Base-by-base conservation (phyloP, 37 sponge, comb jelly and placozoan genomes). In the Mnemiopsis leidyi region DNA sequence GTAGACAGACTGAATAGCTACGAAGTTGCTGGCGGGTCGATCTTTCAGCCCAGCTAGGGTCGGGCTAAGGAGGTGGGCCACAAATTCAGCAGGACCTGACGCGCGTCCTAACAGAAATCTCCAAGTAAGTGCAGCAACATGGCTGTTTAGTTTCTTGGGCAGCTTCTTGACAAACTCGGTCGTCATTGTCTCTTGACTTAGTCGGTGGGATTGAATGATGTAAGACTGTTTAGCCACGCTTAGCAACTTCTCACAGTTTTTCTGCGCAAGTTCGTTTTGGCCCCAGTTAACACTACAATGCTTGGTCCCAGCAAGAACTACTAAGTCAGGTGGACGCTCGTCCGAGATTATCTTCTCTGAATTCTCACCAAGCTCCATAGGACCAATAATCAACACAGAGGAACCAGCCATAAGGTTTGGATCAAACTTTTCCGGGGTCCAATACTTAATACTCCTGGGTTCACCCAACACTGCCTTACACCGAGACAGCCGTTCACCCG, bases 221-320 rank as follows among this genome's bases (percentile, higher is more conserved):
- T 28, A 21, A 28, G 73, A 69, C 2, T 69, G 24, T 25, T 69
- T 21, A 20, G 73, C 73, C 24, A 69, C 28, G 21, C 29, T 25
- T 28, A 69, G 73, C 1, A 69, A 25, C 2, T 25, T 69, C 29
- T 69, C 29, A 20, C 73, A 69, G 73, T 69, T 69, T 1, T 69
- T 21, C 29, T 69, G 73, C 29, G 73, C 73, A 20, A 25, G 1
- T 25, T 21, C 28, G n/a, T 16, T 69, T 20, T 69, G 24, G 29
- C 73, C 73, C 73, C 73, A 69, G 73, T 69, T 69, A 28, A 69
- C 73, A 69, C 73, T 69, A 28, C 28, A 21, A 69, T 69, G 24
- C 24, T 5, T 25, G 29, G 28, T 69, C 24, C 73, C 73, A 5
- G 73, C 73, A 23, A 69, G 73, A 5, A 69, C 73, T 20, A 69